A percentile compares a stretch with the other conserved stretches of the same genome.
Conservation (phyloP, 1,140 invertebrate genomes). For the Drosophila subobscura region DNA sequence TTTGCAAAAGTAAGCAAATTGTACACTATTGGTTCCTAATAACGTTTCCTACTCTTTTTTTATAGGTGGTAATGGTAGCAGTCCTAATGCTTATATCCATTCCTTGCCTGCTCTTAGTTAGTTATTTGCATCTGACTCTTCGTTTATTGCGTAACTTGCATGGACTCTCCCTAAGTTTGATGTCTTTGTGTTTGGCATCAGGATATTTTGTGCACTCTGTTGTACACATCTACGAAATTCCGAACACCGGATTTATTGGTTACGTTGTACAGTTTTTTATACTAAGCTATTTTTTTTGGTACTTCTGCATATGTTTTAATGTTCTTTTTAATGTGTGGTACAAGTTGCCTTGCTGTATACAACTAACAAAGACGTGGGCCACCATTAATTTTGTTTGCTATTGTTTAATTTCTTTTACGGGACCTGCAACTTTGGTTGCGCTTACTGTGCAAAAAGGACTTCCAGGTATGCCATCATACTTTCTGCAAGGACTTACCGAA, state of each 20-base stretch:
- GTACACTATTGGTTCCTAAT: too few species aligned
- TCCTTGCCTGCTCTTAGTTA: slow-evolving; percentile 72
- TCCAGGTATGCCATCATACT: slow-evolving; percentile 80
- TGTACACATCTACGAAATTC: slow-evolving; percentile 71
- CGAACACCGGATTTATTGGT: slow-evolving; percentile 61
- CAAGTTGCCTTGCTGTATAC: slow-evolving; percentile 62
- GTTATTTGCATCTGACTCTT: slow-evolving; percentile 69
- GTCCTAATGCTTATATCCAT: slow-evolving; percentile 79
- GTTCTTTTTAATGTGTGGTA: slow-evolving; percentile 77
- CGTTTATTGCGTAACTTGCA: slow-evolving; percentile 64
- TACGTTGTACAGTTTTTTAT: slow-evolving; percentile 78
- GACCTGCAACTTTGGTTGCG: slow-evolving; percentile 62
- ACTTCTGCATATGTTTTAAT: slow-evolving; percentile 75
- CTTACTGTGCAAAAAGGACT: slow-evolving; percentile 73
- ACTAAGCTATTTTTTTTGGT: slow-evolving; percentile 80
- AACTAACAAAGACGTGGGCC: slow-evolving; percentile 48
- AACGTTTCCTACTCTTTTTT: not conserved
- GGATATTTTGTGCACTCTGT: slow-evolving; percentile 79
- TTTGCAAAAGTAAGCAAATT: slow-evolving; percentile 39
- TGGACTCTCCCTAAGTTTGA: slow-evolving; percentile 68
- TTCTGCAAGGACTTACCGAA: slow-evolving; percentile 77
- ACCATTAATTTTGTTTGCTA: slow-evolving; percentile 60
- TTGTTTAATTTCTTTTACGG: slow-evolving; percentile 47
- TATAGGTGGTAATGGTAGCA: slow-evolving; percentile 61
- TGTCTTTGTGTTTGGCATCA: slow-evolving; percentile 74